These are phyloP conservation scores for Caloenas nicobarica DNA, from an alignment of 2,113 vertebrate species.

Conservation along the genomic window DNA sequence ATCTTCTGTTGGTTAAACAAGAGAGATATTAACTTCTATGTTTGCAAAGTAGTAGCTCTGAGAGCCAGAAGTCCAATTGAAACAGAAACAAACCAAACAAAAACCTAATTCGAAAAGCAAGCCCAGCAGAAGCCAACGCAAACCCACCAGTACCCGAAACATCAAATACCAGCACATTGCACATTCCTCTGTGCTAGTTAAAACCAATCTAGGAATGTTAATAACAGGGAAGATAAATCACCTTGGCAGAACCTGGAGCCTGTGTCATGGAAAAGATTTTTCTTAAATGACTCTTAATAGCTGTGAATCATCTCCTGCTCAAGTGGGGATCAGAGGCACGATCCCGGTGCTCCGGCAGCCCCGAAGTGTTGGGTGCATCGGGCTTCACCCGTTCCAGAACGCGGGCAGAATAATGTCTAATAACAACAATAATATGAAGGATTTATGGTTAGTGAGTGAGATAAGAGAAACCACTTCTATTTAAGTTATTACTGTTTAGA, in stretches of 20 bases:
- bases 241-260: conserved; percentile 10
- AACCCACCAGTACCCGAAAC: neutral
- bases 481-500: neutral
- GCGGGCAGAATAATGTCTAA: neutral
- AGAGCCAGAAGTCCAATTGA: neutral
- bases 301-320: neutral
- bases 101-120: neutral
- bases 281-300: neutral
- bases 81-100: neutral
- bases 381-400: neutral
- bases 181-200: neutral
- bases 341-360: neutral
- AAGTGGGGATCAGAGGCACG: neutral
- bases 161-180: neutral
- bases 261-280: neutral
- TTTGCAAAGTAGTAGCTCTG: neutral
- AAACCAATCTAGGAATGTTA: conserved; percentile 4
- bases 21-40: neutral
- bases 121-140: neutral
- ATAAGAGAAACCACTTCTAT: conserved; percentile 32
- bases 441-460: neutral
- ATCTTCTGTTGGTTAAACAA: neutral
- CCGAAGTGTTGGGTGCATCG: neutral
- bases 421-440: neutral
- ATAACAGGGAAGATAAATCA: neutral